A percentile compares a stretch with the other conserved stretches of the same genome.
Conservation (phyloP, 2,797 vertebrate species). For the Pangasius mekongensis region DNA sequence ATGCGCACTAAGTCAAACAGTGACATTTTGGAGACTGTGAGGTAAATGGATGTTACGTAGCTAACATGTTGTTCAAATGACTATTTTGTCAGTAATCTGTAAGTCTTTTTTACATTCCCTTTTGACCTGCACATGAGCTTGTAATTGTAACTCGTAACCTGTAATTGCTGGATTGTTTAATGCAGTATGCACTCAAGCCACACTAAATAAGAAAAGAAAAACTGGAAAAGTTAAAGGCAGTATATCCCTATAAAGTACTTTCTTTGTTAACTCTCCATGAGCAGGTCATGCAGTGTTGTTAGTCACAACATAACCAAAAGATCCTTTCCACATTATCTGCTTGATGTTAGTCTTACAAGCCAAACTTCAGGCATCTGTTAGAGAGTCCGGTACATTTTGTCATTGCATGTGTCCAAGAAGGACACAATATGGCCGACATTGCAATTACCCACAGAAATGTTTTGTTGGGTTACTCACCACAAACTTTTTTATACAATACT, state of each 20-base stretch:
- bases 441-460: background rate
- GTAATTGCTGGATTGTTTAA: background rate
- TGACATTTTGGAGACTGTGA: background rate
- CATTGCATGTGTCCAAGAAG: background rate
- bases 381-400: background rate
- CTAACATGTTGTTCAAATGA: background rate
- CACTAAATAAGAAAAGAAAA: background rate
- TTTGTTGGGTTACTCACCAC: background rate
- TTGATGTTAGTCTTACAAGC: conserved; percentile 3
- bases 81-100: background rate
- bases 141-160: background rate
- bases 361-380: background rate
- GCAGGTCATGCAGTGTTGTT: background rate
- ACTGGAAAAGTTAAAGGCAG: background rate
- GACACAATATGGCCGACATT: background rate
- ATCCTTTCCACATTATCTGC: background rate
- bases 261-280: background rate
- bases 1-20: background rate
- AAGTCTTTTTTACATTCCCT: background rate
- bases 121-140: background rate
- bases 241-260: background rate
- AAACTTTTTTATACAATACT: background rate
- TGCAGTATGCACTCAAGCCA: background rate
- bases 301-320: background rate
- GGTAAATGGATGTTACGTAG: background rate